Percentiles rank a stretch among this genome's conserved stretches.
These are phyloP conservation scores for Eleutherodactylus coqui DNA, from an alignment of 2,797 vertebrate species.

Conservation along the genomic window DNA sequence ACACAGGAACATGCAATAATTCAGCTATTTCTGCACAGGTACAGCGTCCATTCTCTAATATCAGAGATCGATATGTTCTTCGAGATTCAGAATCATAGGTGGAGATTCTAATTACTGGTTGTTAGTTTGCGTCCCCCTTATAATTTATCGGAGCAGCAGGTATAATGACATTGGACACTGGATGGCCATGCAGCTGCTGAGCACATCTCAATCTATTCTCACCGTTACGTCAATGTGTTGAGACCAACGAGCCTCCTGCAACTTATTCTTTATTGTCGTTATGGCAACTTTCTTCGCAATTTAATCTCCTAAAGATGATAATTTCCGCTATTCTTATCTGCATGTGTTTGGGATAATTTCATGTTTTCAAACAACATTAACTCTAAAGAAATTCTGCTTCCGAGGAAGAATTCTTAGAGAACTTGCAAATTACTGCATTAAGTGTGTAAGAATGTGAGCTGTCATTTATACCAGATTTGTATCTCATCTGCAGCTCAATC, in stretches of 20 bases:
- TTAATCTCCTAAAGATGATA: neutral
- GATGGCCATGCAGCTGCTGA: constrained; percentile 29
- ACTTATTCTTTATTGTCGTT: neutral
- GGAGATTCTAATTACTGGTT: constrained; percentile 38
- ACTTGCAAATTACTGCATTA: neutral
- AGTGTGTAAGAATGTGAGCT: neutral
- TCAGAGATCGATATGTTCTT: constrained; percentile 39
- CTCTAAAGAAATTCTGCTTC: neutral
- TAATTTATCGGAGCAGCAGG: constrained; percentile 36
- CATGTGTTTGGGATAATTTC: neutral
- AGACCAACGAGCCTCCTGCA: neutral
- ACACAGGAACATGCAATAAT: neutral
- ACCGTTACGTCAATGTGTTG: neutral
- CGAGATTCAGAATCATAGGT: neutral
- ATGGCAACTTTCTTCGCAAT: neutral
- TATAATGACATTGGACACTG: constrained; percentile 32
- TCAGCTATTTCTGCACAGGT: neutral
- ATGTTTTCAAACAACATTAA: constrained; percentile 5
- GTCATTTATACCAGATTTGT: neutral
- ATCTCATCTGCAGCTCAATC: neutral
- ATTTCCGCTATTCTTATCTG: constrained; percentile 5
- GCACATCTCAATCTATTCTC: neutral
- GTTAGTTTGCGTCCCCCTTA: constrained; percentile 37
- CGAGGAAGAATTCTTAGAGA: neutral
- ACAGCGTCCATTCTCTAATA: constrained; percentile 1